Percentiles rank a stretch among this genome's conserved stretches.
phyloP scores from a whole-genome alignment of 2,888 invertebrate species.

The Eilema depressum region DNA sequence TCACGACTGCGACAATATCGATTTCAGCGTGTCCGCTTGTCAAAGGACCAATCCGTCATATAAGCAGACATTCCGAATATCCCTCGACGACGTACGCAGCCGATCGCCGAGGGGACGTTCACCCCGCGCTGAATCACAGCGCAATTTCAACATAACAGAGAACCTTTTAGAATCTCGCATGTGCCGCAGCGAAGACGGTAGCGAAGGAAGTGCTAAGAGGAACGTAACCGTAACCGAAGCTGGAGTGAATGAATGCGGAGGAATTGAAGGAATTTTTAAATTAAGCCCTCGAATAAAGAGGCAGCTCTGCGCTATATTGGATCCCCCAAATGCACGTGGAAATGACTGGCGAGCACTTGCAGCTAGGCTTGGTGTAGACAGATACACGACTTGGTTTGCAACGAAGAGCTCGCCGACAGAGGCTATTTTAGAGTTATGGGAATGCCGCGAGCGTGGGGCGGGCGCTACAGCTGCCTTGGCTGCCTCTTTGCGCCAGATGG shows the following conservation, averaged over 20 bases:
- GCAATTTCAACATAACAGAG: constrained; percentile 83
- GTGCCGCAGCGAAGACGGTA: constrained; percentile 81
- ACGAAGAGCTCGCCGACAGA: constrained; percentile 99
- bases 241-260: constrained; percentile 88
- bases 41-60: constrained; percentile 83
- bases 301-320: constrained; percentile 89
- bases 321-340: constrained; percentile 96
- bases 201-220: constrained; percentile 80
- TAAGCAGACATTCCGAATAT: constrained; percentile 83
- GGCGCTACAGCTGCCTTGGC: constrained; percentile 93
- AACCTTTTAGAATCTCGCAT: constrained; percentile 81
- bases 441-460: constrained; percentile 94
- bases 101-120: constrained; percentile 81
- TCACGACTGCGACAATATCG: constrained; percentile 85
- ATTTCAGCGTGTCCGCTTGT: constrained; percentile 80
- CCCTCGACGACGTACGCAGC: constrained; percentile 78
- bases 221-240: constrained; percentile 88
- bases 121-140: constrained; percentile 80
- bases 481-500: constrained; percentile 78
- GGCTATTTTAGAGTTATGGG: constrained; percentile 98
- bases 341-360: constrained; percentile 99
- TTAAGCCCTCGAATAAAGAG: constrained; percentile 86
- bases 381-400: constrained; percentile 98
- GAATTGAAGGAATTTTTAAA: constrained; percentile 87
- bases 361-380: constrained; percentile 96